Conservation (phyloP, 2,888 invertebrate species). For the Pseudanteris insignis region DNA sequence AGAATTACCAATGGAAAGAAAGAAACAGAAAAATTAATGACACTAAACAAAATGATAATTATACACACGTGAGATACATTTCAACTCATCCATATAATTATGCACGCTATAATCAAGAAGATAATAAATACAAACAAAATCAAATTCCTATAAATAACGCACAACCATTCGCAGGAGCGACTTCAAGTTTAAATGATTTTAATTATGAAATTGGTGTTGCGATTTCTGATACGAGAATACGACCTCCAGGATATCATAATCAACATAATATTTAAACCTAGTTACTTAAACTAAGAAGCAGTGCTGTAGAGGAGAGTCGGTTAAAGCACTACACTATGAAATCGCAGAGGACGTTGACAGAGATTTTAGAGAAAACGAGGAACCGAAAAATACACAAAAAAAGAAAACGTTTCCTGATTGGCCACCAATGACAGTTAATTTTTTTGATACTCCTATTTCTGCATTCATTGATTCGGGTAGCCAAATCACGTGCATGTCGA, state of each 20-base stretch:
- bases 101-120: no score
- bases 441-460: conserved; percentile 1
- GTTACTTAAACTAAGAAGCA: conserved; percentile 15
- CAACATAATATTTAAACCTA: not conserved
- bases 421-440: conserved; percentile 2
- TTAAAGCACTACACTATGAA: conserved; percentile 19
- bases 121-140: no score
- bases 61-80: not conserved
- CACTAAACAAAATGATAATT: conserved; percentile 5
- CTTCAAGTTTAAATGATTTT: no score
- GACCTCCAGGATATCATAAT: conserved; percentile 5
- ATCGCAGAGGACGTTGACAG: conserved; percentile 9
- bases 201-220: not conserved
- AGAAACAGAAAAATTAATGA: not conserved
- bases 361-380: not conserved
- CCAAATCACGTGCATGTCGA: conserved; percentile 10
- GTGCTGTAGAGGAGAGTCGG: conserved; percentile 16
- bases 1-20: conserved; percentile 4
- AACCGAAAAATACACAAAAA: not conserved
- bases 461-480: conserved; percentile 13
- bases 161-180: no score
- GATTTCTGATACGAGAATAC: conserved; percentile 9
- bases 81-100: no score
- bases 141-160: no score
- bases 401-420: conserved; percentile 9